Evolutionary conservation across 2,888 invertebrate species (phyloP).

Genomic region (Apoderus coryli): DNA sequence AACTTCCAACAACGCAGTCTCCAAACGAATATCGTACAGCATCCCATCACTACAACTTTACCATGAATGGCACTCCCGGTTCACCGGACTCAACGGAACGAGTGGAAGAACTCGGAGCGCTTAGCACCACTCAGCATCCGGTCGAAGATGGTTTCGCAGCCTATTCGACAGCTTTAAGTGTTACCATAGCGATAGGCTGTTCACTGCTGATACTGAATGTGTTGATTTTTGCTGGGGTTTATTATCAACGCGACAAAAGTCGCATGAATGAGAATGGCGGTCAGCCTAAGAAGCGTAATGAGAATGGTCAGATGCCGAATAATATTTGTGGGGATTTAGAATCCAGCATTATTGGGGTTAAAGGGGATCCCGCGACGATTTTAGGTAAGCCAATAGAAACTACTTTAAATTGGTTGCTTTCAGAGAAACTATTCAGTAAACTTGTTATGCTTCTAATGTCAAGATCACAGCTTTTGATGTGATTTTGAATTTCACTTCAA

Average conservation of each 20-base stretch:
- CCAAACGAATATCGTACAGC: constrained; percentile 28
- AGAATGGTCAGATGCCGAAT: constrained; percentile 79
- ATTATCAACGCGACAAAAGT: constrained; percentile 81
- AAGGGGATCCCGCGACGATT: constrained; percentile 51
- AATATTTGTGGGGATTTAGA: constrained; percentile 78
- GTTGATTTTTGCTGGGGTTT: constrained; percentile 86
- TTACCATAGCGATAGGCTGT: constrained; percentile 89
- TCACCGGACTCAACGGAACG: constrained; percentile 31
- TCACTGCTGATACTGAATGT: constrained; percentile 83
- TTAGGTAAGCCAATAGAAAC: no score
- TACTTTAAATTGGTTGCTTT: no score
- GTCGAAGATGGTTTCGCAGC: constrained; percentile 75
- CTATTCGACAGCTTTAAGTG: constrained; percentile 80
- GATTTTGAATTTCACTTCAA: no score
- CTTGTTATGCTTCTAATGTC: no score
- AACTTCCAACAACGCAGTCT: constrained; percentile 39
- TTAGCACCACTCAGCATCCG: constrained; percentile 41
- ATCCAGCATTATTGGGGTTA: constrained; percentile 35
- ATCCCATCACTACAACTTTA: constrained; percentile 26
- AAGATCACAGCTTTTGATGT: no score
- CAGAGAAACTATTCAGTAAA: no score
- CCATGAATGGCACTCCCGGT: constrained; percentile 20
- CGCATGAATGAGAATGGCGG: constrained; percentile 44
- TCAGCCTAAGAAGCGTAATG: constrained; percentile 54
- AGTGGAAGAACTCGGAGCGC: constrained; percentile 33